phyloP scores from a whole-genome alignment of 2,888 invertebrate species.

The Sylvicola fuscatus region DNA sequence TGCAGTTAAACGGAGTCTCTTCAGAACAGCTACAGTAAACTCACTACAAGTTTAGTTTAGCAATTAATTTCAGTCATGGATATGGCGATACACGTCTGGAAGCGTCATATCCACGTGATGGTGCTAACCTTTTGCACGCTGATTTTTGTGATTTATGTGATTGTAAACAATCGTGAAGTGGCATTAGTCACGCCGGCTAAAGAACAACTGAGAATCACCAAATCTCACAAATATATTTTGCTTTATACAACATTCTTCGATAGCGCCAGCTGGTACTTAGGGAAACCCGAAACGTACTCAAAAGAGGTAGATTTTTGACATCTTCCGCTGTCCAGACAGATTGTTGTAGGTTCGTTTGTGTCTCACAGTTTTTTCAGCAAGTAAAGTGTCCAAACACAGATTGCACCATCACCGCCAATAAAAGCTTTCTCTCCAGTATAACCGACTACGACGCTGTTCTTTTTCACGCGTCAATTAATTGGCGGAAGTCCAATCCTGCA shows the following conservation, averaged over 20 bases:
- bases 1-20: too few species aligned
- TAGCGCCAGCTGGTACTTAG: conserved; percentile 2
- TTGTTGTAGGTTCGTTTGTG: not conserved
- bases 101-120: too few species aligned
- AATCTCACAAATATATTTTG: conserved; percentile 4
- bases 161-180: too few species aligned
- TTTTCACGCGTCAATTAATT: conserved; percentile 3
- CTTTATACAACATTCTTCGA: conserved; percentile 5
- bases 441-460: conserved; percentile 4
- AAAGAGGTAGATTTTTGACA: not conserved
- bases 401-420: conserved; percentile 5
- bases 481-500: not conserved
- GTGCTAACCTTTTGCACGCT: too few species aligned
- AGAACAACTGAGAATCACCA: too few species aligned
- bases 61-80: too few species aligned
- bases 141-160: too few species aligned
- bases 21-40: too few species aligned
- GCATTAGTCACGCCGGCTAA: too few species aligned
- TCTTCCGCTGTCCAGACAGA: not conserved
- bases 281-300: conserved; percentile 3
- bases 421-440: not conserved
- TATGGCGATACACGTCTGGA: too few species aligned
- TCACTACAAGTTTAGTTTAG: too few species aligned
- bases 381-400: conserved; percentile 4
- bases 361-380: not conserved